Evolutionary conservation across 2,888 invertebrate genomes (phyloP), one percentile per base, ranked within the genome.

Genomic region (Osmoderma eremita): DNA sequence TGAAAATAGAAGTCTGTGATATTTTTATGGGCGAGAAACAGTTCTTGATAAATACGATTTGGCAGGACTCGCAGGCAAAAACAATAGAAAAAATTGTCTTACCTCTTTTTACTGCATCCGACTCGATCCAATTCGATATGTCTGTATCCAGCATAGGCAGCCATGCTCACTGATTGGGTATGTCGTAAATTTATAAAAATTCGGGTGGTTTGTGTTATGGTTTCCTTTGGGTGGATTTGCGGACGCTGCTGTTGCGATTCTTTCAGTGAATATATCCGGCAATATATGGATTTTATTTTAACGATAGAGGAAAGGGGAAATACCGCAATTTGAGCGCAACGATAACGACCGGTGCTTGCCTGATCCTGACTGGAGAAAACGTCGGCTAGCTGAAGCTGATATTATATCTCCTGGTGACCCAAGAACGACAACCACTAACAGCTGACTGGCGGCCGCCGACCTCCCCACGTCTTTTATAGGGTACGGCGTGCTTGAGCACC

Each of bases 121-220:
- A 95, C 92, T 85, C 94, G 94, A 88, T 94, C 94, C 78, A 95
- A 90, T 86, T 95, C 95, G 84, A 95, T 91, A 86, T 95, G 94
- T 86, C 94, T 92, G 87, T 94, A 95, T 76, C 93, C 91, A 81
- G 94, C 93, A 87, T 94, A 95, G 82, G 94, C 92, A 83, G 94
- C 94, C 94, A 95, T 93, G 78, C 77, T 81, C 72, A 73, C 73
- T 73, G 66, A 24, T 45, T 41, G 24, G 8, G 30, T 22, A 38
- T 53, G 13, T 54, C 18, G 30, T 45, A 2, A n/a, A 53, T 41
- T 54, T 54, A 8, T 22, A 54, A 36, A 22, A 17, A 15, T 62
- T 30, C 30, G 30, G 30, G n/a, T n/a, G n/a, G n/a, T n/a, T n/a
- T n/a, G n/a, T n/a, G n/a, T n/a, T n/a, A n/a, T 30, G 30, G 5